Percentiles rank a stretch among this genome's conserved stretches.
Conservation (phyloP, 2,113 vertebrate genomes). For the Sapajus apella region DNA sequence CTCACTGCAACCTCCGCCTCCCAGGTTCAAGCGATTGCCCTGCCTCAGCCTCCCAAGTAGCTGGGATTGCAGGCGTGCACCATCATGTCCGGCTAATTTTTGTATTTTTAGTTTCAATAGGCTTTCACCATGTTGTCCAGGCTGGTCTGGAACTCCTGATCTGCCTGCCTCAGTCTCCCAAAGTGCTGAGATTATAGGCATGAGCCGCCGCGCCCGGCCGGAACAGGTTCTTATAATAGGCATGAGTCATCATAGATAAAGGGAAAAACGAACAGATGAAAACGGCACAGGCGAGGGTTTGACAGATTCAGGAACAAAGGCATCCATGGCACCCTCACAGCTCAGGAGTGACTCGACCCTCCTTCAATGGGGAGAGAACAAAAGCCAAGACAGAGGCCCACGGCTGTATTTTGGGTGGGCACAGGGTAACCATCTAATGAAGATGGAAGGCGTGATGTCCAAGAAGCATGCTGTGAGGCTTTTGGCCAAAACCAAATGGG, state of each 20-base stretch:
- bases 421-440: neutral
- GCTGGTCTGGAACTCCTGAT: too few relatives aligned
- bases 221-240: neutral
- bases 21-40: too few relatives aligned
- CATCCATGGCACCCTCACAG: neutral
- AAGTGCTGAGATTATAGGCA: too few relatives aligned
- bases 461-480: fast-evolving
- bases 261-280: neutral
- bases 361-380: neutral
- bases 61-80: too few relatives aligned
- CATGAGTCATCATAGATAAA: neutral
- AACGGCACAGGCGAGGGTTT: fast-evolving
- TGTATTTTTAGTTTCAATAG: too few relatives aligned
- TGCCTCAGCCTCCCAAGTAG: too few relatives aligned
- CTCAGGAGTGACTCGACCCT: neutral
- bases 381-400: neutral
- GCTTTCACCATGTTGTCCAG: too few relatives aligned
- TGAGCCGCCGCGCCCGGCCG: neutral
- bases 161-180: too few relatives aligned
- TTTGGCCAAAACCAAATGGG: fast-evolving
- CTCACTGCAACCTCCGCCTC: too few relatives aligned
- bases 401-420: fast-evolving
- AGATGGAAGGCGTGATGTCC: fast-evolving
- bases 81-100: too few relatives aligned
- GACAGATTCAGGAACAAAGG: neutral